Conservation (phyloP, 2,888 invertebrate genomes). For the Polydrusus pterygomalis region DNA sequence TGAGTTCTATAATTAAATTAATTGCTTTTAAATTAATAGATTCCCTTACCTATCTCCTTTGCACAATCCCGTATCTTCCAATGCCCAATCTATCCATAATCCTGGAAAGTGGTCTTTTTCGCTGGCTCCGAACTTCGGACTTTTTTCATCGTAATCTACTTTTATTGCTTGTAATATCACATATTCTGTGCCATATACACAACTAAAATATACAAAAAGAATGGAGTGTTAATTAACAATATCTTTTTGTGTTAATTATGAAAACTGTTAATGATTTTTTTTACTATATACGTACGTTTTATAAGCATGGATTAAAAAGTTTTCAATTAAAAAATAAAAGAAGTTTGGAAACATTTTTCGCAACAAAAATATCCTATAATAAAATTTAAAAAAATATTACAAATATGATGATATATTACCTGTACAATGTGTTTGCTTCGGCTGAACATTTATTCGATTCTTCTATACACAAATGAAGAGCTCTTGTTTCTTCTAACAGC, state of each 20-base stretch:
- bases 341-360: no score
- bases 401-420: conserved; percentile 60
- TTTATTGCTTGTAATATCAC: conserved; percentile 79
- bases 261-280: neutral
- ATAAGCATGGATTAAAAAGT: no score
- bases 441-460: conserved; percentile 73
- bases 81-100: conserved; percentile 87
- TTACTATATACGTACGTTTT: no score
- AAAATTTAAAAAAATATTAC: neutral
- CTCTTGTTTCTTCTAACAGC: conserved; percentile 87
- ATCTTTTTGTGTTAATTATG: neutral
- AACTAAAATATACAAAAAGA: conserved; percentile 62
- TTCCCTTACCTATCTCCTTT: conserved; percentile 79
- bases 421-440: conserved; percentile 71
- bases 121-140: conserved; percentile 83
- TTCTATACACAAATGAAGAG: conserved; percentile 85
- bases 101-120: conserved; percentile 80
- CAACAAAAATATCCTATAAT: no score
- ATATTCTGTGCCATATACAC: conserved; percentile 68
- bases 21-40: no score
- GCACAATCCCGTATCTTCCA: conserved; percentile 83
- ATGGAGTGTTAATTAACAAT: no score
- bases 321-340: no score
- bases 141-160: conserved; percentile 81
- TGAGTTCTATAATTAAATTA: no score